These are phyloP conservation scores for Ia io DNA, from an alignment of 2,113 vertebrate species.

Conservation along the genomic window DNA sequence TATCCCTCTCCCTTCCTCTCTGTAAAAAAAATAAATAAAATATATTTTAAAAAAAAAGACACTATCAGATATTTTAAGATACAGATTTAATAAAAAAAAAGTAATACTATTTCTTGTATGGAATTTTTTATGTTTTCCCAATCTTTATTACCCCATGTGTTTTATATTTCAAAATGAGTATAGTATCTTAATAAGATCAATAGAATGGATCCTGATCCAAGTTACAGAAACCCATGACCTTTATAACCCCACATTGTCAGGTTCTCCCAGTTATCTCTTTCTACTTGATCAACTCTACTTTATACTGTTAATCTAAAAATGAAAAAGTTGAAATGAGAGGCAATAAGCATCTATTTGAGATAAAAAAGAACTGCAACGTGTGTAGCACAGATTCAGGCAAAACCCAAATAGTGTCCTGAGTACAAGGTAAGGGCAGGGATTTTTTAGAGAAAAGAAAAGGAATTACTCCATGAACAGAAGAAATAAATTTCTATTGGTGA, in stretches of 20 bases:
- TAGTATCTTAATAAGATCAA: slow-evolving; percentile 1
- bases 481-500: not conserved
- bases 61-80: slow-evolving; percentile 6
- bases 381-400: not conserved
- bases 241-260: not conserved
- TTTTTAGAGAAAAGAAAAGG: not conserved
- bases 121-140: slow-evolving; percentile 30
- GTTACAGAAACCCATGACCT: not conserved
- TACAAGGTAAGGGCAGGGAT: not conserved
- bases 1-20: too few species aligned
- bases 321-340: not conserved
- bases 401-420: not conserved
- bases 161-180: slow-evolving; percentile 30
- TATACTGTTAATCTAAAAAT: not conserved
- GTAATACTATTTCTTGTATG: slow-evolving; percentile 12
- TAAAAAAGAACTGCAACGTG: not conserved
- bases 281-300: not conserved
- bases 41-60: not conserved
- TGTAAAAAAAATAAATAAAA: too few species aligned
- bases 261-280: not conserved
- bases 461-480: not conserved
- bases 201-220: not conserved
- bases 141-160: not conserved
- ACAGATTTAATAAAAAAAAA: slow-evolving; percentile 44
- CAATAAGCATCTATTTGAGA: not conserved